Evolutionary conservation across 1,140 invertebrate species (phyloP).

Genomic region (Mizuhopecten yessoensis): DNA sequence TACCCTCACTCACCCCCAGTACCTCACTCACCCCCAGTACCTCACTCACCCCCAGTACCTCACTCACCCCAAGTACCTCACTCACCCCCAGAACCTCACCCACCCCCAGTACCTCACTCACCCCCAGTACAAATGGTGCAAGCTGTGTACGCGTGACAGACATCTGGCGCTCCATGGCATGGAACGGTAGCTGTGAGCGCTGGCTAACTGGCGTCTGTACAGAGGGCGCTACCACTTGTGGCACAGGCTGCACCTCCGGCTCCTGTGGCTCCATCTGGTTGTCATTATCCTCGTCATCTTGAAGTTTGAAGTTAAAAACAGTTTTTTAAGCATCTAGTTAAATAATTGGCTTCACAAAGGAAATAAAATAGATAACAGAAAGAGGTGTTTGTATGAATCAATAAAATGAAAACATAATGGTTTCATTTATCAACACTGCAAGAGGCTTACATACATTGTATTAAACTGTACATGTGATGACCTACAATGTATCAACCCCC

Average conservation of each 20-base stretch:
- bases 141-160: slow-evolving; percentile 73
- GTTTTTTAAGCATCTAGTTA: background rate
- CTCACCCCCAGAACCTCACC: background rate
- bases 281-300: slow-evolving; percentile 62
- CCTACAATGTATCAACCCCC: too few relatives aligned
- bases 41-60: too few relatives aligned
- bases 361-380: too few relatives aligned
- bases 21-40: too few relatives aligned
- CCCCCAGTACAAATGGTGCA: slow-evolving; percentile 77
- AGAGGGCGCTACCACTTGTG: slow-evolving; percentile 47
- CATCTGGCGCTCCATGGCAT: slow-evolving; percentile 75
- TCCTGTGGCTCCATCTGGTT: slow-evolving; percentile 62
- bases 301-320: background rate
- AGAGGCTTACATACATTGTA: too few relatives aligned
- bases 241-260: slow-evolving; percentile 56
- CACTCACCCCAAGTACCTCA: too few relatives aligned
- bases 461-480: too few relatives aligned
- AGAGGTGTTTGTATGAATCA: too few relatives aligned
- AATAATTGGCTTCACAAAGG: too few relatives aligned
- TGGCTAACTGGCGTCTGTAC: slow-evolving; percentile 62
- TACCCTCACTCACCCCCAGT: too few relatives aligned
- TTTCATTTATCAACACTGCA: too few relatives aligned
- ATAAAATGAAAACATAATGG: too few relatives aligned
- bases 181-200: slow-evolving; percentile 66
- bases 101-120: slow-evolving; percentile 57